Evolutionary conservation across 2,888 invertebrate species (phyloP).

Genomic region (Neelides folsomi): DNA sequence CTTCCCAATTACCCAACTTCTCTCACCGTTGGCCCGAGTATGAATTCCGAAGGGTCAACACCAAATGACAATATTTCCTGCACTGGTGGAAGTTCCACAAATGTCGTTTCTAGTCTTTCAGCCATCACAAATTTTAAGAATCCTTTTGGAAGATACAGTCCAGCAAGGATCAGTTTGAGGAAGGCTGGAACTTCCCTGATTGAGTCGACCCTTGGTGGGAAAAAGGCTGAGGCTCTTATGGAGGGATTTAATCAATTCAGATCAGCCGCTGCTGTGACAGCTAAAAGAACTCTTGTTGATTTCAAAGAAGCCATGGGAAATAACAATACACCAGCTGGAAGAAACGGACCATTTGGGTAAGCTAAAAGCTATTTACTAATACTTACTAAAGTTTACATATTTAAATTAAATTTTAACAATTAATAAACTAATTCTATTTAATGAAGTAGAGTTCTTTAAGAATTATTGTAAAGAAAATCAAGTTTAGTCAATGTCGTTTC

Average conservation of each 20-base stretch:
- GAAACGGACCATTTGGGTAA: slow-evolving; percentile 32
- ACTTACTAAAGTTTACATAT: too few species aligned
- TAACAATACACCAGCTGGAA: slow-evolving; percentile 58
- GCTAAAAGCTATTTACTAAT: too few species aligned
- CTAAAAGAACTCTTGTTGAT: slow-evolving; percentile 79
- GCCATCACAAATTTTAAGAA: slow-evolving; percentile 68
- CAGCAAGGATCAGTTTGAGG: slow-evolving; percentile 65
- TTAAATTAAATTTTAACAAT: slow-evolving; percentile 1
- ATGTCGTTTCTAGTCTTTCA: slow-evolving; percentile 43
- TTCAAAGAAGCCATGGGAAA: slow-evolving; percentile 81
- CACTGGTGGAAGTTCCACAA: slow-evolving; percentile 24
- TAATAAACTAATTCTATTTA: background rate
- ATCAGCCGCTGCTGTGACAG: slow-evolving; percentile 61
- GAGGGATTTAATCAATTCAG: slow-evolving; percentile 75
- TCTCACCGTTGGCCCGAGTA: slow-evolving; percentile 5
- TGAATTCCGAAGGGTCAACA: background rate
- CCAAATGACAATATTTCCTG: slow-evolving; percentile 2
- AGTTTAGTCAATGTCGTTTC: background rate
- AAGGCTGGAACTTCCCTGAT: slow-evolving; percentile 45
- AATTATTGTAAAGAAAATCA: background rate
- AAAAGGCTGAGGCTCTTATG: slow-evolving; percentile 73
- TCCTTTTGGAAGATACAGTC: slow-evolving; percentile 78
- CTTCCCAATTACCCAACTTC: slow-evolving; percentile 30
- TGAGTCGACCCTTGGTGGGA: slow-evolving; percentile 37
- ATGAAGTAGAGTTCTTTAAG: background rate